phyloP scores from a whole-genome alignment of 2,113 vertebrate genomes.

The Atherinomorus stipes region DNA sequence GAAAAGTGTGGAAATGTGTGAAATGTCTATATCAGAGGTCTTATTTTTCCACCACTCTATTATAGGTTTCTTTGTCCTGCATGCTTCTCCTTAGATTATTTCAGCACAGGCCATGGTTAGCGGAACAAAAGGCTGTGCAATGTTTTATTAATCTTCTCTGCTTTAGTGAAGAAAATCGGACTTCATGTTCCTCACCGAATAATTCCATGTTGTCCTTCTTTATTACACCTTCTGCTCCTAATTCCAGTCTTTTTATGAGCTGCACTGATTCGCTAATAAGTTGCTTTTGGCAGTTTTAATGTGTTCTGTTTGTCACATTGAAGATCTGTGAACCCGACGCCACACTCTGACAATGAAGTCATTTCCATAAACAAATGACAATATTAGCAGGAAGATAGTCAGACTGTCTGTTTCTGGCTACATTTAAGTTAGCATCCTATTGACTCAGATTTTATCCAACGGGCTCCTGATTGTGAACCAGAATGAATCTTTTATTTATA shows the following conservation, averaged over 20 bases:
- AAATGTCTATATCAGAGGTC: slow-evolving; percentile 39
- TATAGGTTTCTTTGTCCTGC: slow-evolving; percentile 55
- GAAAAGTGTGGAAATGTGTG: slow-evolving; percentile 39
- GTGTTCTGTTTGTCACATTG: slow-evolving; percentile 43
- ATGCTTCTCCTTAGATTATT: slow-evolving; percentile 43
- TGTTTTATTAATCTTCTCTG: slow-evolving; percentile 70
- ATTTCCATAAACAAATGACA: slow-evolving; percentile 62
- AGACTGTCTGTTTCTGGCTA: background rate
- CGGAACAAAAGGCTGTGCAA: slow-evolving; percentile 35
- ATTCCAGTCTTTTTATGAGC: slow-evolving; percentile 51
- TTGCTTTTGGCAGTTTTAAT: slow-evolving; percentile 53
- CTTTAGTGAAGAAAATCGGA: slow-evolving; percentile 66
- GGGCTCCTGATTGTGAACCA: slow-evolving; percentile 19
- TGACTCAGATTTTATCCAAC: slow-evolving; percentile 10
- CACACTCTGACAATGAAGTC: slow-evolving; percentile 62
- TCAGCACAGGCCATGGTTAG: slow-evolving; percentile 32
- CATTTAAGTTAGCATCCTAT: slow-evolving; percentile 3
- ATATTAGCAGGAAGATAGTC: slow-evolving; percentile 43
- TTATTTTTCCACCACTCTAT: slow-evolving; percentile 31
- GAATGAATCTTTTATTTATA: background rate
- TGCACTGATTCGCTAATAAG: slow-evolving; percentile 44
- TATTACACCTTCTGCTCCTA: slow-evolving; percentile 50
- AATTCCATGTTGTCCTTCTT: slow-evolving; percentile 59
- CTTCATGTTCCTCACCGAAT: slow-evolving; percentile 64
- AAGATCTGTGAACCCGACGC: slow-evolving; percentile 47